Conservation (phyloP, 2,113 vertebrate species). For the Enhydra lutris region DNA sequence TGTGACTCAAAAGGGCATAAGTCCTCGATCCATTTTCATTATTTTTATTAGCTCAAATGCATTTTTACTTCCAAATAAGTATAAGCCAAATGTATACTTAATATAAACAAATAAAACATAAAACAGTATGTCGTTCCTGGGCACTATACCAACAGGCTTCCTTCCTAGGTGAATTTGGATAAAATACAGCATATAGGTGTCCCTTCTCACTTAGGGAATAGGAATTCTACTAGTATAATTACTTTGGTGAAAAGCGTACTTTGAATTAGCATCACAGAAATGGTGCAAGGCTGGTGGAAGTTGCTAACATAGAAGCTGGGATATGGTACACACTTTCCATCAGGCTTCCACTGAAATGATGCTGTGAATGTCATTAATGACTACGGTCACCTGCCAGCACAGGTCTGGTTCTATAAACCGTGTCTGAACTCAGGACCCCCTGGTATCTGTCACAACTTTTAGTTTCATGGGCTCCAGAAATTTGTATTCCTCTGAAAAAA, state of each 20-base stretch:
- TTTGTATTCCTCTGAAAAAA: neutral
- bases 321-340: neutral
- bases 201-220: neutral
- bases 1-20: neutral
- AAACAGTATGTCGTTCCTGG: neutral
- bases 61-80: constrained; percentile 25
- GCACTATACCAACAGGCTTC: neutral
- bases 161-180: neutral
- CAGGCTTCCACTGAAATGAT: neutral
- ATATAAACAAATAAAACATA: neutral
- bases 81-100: neutral
- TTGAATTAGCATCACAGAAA: neutral
- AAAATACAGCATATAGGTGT: neutral
- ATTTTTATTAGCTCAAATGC: neutral
- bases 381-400: neutral
- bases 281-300: neutral
- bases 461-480: neutral
- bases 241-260: neutral
- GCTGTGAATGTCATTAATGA: neutral
- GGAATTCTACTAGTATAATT: neutral
- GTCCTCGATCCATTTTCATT: neutral
- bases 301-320: neutral
- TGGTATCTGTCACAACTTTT: neutral
- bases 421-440: neutral
- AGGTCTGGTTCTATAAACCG: neutral